Conservation (phyloP, 2,797 vertebrate genomes). For the Chaenodraco wilsoni region DNA sequence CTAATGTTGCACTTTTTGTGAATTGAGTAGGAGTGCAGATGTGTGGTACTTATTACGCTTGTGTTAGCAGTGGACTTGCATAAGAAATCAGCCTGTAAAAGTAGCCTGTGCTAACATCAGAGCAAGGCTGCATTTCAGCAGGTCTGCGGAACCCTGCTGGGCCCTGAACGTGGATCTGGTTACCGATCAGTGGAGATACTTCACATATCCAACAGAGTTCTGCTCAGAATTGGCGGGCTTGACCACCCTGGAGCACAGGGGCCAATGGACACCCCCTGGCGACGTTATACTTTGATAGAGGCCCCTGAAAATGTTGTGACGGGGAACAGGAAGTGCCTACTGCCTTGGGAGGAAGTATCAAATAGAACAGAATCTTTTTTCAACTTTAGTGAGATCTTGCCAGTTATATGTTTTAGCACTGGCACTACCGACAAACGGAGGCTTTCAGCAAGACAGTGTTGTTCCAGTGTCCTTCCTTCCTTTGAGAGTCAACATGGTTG, state of each 20-base stretch:
- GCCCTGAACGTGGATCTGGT: conserved; percentile 68
- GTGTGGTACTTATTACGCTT: conserved; percentile 29
- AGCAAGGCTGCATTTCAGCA: conserved; percentile 57
- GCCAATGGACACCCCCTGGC: conserved; percentile 55
- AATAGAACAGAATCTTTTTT: conserved; percentile 73
- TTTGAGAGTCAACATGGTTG: conserved; percentile 56
- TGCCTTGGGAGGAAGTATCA: conserved; percentile 84
- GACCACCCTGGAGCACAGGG: conserved; percentile 80
- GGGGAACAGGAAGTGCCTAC: conserved; percentile 77
- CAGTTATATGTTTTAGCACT: conserved; percentile 55
- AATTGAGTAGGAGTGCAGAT: conserved; percentile 37
- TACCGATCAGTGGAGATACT: conserved; percentile 66
- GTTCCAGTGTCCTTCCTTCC: conserved; percentile 66
- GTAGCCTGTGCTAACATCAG: conserved; percentile 55
- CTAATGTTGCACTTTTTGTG: conserved; percentile 33
- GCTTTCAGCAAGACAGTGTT: conserved; percentile 69
- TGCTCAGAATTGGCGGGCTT: conserved; percentile 56
- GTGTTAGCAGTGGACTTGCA: conserved; percentile 14
- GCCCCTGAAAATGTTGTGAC: conserved; percentile 80
- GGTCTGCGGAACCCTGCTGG: conserved; percentile 54
- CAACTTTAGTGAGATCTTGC: conserved; percentile 66
- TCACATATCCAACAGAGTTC: conserved; percentile 69
- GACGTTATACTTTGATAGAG: conserved; percentile 70
- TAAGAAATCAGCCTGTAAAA: conserved; percentile 39
- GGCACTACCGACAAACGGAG: conserved; percentile 61